These are phyloP conservation scores for Chloropsis cyanopogon DNA, from an alignment of 2,113 vertebrate genomes.

Conservation along the genomic window DNA sequence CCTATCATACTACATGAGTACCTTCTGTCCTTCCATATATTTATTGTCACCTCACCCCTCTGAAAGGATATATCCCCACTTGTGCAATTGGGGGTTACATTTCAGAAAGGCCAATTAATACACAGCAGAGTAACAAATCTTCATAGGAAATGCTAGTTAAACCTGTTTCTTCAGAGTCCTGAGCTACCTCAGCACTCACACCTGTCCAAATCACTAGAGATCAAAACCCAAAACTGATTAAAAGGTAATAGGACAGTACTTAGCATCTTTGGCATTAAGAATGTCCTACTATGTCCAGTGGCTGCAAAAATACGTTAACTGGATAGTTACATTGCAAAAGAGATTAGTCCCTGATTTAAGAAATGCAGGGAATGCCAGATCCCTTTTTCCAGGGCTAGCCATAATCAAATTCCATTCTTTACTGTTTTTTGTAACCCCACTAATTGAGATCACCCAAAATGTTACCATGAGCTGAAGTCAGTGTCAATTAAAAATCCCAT, in stretches of 20 bases:
- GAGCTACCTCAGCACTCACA: neutral
- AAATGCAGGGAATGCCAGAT: slow-evolving; percentile 14
- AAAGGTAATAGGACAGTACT: neutral
- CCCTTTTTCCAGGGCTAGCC: slow-evolving; percentile 56
- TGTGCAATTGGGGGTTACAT: neutral
- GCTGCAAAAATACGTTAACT: neutral
- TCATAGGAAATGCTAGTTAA: neutral
- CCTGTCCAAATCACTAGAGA: neutral
- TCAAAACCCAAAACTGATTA: neutral
- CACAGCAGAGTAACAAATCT: neutral
- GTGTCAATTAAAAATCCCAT: slow-evolving; percentile 91
- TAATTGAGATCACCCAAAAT: slow-evolving; percentile 87
- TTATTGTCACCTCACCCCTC: neutral
- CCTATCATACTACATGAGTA: neutral
- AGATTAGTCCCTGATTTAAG: slow-evolving; percentile 47
- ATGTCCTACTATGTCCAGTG: neutral
- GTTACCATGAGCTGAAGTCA: slow-evolving; percentile 84
- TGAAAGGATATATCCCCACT: neutral
- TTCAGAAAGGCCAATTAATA: neutral
- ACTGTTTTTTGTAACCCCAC: slow-evolving; percentile 81
- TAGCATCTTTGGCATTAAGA: neutral
- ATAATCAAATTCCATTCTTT: slow-evolving; percentile 78
- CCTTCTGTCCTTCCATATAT: neutral
- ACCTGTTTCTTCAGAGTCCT: neutral
- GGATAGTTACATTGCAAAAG: neutral